Evolutionary conservation across 2,888 invertebrate genomes (phyloP), one percentile per base, ranked within the genome.

Genomic region (Eristalis tenax): DNA sequence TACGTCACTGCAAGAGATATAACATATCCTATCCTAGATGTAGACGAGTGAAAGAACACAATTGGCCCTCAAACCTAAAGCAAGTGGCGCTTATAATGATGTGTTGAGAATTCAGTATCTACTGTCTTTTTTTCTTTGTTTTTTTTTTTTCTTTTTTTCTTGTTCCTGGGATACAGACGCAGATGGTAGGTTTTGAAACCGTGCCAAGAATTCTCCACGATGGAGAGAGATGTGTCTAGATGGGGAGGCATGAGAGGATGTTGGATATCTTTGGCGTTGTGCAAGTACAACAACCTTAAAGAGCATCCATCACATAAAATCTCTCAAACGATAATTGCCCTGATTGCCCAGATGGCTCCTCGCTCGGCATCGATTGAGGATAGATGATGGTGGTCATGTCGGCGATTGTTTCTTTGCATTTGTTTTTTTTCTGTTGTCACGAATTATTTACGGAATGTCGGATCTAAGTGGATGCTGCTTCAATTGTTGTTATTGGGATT

Each of bases 51-150:
- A 32, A 50, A 50, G 74, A 80, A 23, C 13, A 28, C 69, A 64
- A 74, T 75, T 81, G 81, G 68, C 74, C 69, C 69, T 76, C 70
- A 75, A 64, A 70, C 70, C 57, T 4, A 11, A 80, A 75, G 43
- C 59, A 76, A 82, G 81, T 86, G 85, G 61, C 77, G 69, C 73
- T 78, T 77, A 70, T 78, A 82, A 82, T 35, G 68, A 78, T 79
- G 70, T 70, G 70, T 28, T 73, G 43, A 81, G 85, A 74, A 82
- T 69, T 82, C 22, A 65, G 65, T 66, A 70, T 40, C 66, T 70
- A 61, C 38, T 56, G 32, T 15, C 65, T 40, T 61, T 76, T 76
- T 70, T 71, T 15, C 11, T 35, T 56, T 61, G 32, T 38, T 40
- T 28, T 28, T 63, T 35, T 76, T 76, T 70, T 71, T 15, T 8